A percentile compares a stretch with the other conserved stretches of the same genome.
phyloP scores from a whole-genome alignment of 2,888 invertebrate species.

The Pimpla rufipes region DNA sequence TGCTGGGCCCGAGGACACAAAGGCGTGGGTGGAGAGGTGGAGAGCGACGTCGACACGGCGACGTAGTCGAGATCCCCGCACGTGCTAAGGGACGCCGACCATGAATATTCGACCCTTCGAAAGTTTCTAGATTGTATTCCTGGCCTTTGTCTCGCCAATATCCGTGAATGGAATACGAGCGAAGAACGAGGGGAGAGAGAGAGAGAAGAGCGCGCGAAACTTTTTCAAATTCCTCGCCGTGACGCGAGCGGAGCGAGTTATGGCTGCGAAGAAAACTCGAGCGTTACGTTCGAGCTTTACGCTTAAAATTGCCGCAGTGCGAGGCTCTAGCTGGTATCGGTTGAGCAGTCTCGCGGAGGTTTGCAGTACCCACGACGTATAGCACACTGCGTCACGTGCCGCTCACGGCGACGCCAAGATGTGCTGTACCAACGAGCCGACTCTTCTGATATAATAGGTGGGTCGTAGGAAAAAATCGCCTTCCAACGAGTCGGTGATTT shows the following conservation, averaged over 20 bases:
- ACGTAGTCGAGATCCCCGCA: constrained; percentile 20
- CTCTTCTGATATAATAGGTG: constrained; percentile 23
- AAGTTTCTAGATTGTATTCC: constrained; percentile 72
- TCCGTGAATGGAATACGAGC: constrained; percentile 45
- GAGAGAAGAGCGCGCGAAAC: constrained; percentile 33
- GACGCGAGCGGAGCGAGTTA: constrained; percentile 64
- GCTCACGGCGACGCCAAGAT: constrained; percentile 17
- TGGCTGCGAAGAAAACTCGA: constrained; percentile 43
- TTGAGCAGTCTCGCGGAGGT: constrained; percentile 4
- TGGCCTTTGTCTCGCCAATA: constrained; percentile 70
- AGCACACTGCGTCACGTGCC: constrained; percentile 5
- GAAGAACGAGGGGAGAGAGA: not conserved
- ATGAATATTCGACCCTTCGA: constrained; percentile 72
- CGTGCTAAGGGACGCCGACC: constrained; percentile 61
- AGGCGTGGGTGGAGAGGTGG: constrained; percentile 57
- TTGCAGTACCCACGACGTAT: not conserved
- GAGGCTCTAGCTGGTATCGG: not conserved
- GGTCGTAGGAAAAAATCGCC: not conserved
- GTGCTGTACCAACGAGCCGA: constrained; percentile 43
- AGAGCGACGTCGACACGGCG: constrained; percentile 33
- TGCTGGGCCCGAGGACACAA: constrained; percentile 68
- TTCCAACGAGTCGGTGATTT: no score
- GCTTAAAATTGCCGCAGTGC: constrained; percentile 16
- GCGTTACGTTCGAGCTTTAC: constrained; percentile 45
- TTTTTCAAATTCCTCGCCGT: constrained; percentile 64